A percentile compares a stretch with the other conserved stretches of the same genome.
These are phyloP conservation scores for Polietes domitor DNA, from an alignment of 2,888 invertebrate species.

Conservation along the genomic window DNA sequence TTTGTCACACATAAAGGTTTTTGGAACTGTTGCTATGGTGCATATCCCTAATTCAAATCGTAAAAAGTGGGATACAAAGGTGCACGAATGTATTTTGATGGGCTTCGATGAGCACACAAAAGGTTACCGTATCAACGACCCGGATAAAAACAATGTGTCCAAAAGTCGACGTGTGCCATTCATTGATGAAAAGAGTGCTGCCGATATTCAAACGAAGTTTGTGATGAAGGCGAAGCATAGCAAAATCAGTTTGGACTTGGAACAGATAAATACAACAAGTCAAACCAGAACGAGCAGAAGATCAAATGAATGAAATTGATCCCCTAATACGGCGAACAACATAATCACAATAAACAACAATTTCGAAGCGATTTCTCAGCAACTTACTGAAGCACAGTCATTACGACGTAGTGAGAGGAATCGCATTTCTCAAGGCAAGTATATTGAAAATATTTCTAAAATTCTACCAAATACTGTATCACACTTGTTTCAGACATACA, in stretches of 20 bases:
- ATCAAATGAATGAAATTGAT: not conserved
- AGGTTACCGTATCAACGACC: constrained; percentile 54
- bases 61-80: constrained; percentile 56
- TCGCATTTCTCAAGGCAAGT: constrained; percentile 40
- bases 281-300: not conserved
- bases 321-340: not conserved
- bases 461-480: constrained; percentile 24
- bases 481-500: constrained; percentile 11
- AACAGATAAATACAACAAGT: not conserved
- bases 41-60: constrained; percentile 4
- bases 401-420: constrained; percentile 9
- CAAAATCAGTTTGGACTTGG: constrained; percentile 15
- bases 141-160: constrained; percentile 28
- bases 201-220: not conserved
- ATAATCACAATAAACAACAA: not conserved
- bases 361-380: constrained; percentile 5
- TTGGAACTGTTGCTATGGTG: no score
- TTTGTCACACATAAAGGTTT: no score
- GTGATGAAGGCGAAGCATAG: not conserved
- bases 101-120: constrained; percentile 59
- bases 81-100: constrained; percentile 50
- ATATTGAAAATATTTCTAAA: not conserved
- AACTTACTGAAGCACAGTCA: no score
- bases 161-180: constrained; percentile 58
- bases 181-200: constrained; percentile 39